Evolutionary conservation across 2,888 invertebrate species (phyloP), one percentile per base, ranked within the genome.

Genomic region (Drosophila setosimentum): DNA sequence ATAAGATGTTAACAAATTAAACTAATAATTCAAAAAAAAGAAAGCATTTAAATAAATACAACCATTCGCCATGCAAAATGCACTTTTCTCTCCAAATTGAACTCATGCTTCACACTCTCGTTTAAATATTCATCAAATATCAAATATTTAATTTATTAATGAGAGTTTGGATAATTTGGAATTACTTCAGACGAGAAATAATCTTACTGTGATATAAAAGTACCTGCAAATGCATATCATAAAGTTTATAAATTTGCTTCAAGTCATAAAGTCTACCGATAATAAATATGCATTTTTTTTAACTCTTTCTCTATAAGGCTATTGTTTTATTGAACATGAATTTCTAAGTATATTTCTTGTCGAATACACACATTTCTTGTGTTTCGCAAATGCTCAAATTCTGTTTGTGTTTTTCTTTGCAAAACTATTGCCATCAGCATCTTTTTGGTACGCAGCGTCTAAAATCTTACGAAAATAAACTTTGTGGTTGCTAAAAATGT

Each of bases 401-500:
- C 8, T 18, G 29, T 57, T 64, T 49, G 35, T 37, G 29, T 48
- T 54, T 35, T 45, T 18, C 54, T 45, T 27, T 29, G 32, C 30
- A 30, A 57, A 29, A 13, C 45, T 45, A 45, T 40, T 13, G 55
- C 29, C 53, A 45, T 42, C 61, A 53, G 62, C 54, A 53, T 29
- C 18, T 27, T 35, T 37, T 51, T n/a, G 21, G 57, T 42, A 21
- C 2, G 11, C n/a, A 40, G 29, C 37, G n/a, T 7, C 32, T 24
- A 24, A 32, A 45, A 27, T 21, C 16, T 30, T 27, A 54, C 33
- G 18, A 48, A 45, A 59, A 59, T 40, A 73, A 64, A 61, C 18
- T 48, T 54, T 53, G 6, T 18, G 32, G 5, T 27, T 57, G 69
- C 57, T 53, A 55, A 42, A 64, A 68, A 70, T 54, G 68, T 68